Percentiles rank a stretch among this genome's conserved stretches.
phyloP scores from a whole-genome alignment of 2,113 vertebrate genomes.

The Ovis canadensis region DNA sequence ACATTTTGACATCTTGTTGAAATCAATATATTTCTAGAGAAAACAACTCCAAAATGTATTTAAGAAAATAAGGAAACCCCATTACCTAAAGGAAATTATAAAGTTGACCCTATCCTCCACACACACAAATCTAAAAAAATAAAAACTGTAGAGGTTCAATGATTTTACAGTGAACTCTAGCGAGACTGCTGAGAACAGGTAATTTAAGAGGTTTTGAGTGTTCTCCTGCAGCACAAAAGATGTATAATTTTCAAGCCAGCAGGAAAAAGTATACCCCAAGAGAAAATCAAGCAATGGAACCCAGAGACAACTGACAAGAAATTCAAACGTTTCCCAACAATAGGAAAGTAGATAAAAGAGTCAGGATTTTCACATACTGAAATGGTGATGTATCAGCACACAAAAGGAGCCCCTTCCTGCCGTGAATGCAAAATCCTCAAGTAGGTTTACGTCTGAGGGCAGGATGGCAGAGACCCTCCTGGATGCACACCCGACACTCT shows the following conservation, averaged over 20 bases:
- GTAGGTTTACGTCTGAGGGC: neutral
- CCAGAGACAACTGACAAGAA: slow-evolving; percentile 4
- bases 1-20: neutral
- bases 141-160: neutral
- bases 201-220: neutral
- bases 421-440: neutral
- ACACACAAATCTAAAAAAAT: neutral
- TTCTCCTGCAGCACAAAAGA: neutral
- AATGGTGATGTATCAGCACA: neutral
- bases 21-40: neutral
- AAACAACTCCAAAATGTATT: neutral
- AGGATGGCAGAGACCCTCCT: neutral
- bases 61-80: neutral
- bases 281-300: neutral
- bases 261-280: neutral
- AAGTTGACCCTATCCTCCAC: neutral
- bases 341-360: neutral
- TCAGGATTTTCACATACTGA: neutral
- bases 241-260: neutral
- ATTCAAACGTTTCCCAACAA: neutral
- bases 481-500: neutral
- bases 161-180: neutral
- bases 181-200: neutral
- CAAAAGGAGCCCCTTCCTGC: neutral
- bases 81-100: neutral